Conservation (phyloP, 1,140 invertebrate species). For the Anastatus disparis region DNA sequence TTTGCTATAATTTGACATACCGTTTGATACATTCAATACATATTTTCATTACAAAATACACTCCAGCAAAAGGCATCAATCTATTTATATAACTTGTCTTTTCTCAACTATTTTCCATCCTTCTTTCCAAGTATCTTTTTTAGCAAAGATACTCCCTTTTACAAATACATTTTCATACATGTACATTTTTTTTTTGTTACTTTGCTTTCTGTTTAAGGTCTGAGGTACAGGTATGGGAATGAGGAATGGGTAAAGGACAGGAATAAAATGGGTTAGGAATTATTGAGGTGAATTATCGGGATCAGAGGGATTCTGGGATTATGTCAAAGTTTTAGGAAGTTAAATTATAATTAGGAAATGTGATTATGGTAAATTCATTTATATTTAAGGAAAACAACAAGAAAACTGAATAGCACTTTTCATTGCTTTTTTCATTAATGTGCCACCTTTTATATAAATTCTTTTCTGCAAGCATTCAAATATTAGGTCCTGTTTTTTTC, state of each 20-base stretch:
- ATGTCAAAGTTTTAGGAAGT: conserved; percentile 59
- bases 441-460: conserved; percentile 15
- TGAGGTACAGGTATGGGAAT: conserved; percentile 42
- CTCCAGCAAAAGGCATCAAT: conserved; percentile 42
- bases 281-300: conserved; percentile 31
- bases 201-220: conserved; percentile 50
- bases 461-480: conserved; percentile 25
- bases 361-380: conserved; percentile 64
- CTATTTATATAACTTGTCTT: conserved; percentile 41
- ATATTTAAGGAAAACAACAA: conserved; percentile 65
- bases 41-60: conserved; percentile 20
- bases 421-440: conserved; percentile 35
- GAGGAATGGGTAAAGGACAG: conserved; percentile 46
- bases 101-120: conserved; percentile 44
- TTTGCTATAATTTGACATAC: conserved; percentile 4
- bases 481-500: conserved; percentile 27
- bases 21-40: conserved; percentile 22
- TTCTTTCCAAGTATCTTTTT: conserved; percentile 46
- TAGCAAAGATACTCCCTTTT: conserved; percentile 48
- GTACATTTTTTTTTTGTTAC: conserved; percentile 50
- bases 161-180: conserved; percentile 57
- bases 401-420: conserved; percentile 59
- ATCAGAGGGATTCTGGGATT: conserved; percentile 11
- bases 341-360: conserved; percentile 66
- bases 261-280: conserved; percentile 42